A percentile compares a stretch with the other conserved stretches of the same genome.
phyloP scores from a whole-genome alignment of 2,797 vertebrate species.

The Acanthis flammea region DNA sequence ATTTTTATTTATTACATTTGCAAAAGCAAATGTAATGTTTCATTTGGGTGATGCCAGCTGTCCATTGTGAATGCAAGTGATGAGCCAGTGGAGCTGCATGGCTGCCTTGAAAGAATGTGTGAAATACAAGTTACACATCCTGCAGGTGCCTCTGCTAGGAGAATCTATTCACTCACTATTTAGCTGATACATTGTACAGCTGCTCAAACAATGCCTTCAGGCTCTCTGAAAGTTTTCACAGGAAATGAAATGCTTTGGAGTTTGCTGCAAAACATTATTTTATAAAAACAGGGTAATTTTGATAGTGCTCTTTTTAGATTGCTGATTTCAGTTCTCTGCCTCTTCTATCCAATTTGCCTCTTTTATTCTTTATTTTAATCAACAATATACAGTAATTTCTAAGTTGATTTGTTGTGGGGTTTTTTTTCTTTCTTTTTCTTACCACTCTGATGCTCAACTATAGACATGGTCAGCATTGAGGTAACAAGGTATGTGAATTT shows the following conservation, averaged over 20 bases:
- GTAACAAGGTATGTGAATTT: neutral
- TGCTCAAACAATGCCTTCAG: conserved; percentile 68
- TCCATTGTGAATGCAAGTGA: conserved; percentile 66
- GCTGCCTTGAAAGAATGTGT: conserved; percentile 3
- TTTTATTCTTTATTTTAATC: neutral
- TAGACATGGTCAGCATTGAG: neutral
- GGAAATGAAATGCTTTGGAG: conserved; percentile 53
- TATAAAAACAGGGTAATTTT: conserved; percentile 29
- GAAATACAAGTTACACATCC: conserved; percentile 39
- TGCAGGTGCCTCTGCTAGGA: conserved; percentile 67
- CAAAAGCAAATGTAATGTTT: conserved; percentile 62
- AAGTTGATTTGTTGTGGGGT: neutral
- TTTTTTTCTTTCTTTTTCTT: fast-evolving
- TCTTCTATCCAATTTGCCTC: neutral
- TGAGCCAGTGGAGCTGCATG: conserved; percentile 35
- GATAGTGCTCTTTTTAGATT: conserved; percentile 1
- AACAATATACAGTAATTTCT: neutral
- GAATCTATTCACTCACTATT: conserved; percentile 48
- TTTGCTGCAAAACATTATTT: conserved; percentile 47
- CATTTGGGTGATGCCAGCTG: conserved; percentile 67
- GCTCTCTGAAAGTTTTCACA: conserved; percentile 60
- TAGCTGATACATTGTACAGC: conserved; percentile 57
- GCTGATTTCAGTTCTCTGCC: conserved; percentile 2
- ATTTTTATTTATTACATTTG: neutral
- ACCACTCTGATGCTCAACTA: neutral